Evolutionary conservation across 30 jellyfish, hydroid and myxozoan species (phyloP), one percentile per base, ranked within the genome.

Genomic region (Aurelia coerulea): DNA sequence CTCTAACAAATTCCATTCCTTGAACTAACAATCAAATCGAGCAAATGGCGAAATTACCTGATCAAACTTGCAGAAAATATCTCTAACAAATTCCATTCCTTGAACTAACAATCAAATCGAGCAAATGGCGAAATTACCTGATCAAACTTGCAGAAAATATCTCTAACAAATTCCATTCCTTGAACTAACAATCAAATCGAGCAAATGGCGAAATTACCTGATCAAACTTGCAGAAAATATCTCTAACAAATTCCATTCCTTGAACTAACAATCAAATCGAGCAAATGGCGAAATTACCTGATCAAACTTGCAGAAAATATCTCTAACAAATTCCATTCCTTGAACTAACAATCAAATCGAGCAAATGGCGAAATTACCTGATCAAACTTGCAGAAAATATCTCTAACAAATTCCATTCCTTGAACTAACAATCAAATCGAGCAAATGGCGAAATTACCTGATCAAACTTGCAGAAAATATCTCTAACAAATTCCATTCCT

Each of bases 1-100:
- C 99, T 76, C 89, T 80, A 51, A 95, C 83, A 70, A 95, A 95
- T 64, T 95, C 99, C n/a, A n/a, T n/a, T n/a, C n/a, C n/a, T n/a
- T n/a, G n/a, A n/a, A n/a, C n/a, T 9, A 46, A 46, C 6, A 46
- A 46, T 4, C 2, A 9, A 46, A 46, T 9, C 1, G 8, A 46
- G 8, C 1, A 7, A 46, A 46, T 18, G 17, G 65, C 9, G n/a
- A 10, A 49, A 92, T 10, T 62, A 95, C 99, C 92, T 66, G 89
- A 60, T 95, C 99, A 85, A 80, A 90, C 68, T 90, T 90, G 32
- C 86, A 76, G 80, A 95, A 95, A 15, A 95, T 39, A 67, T 95
- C 99, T 76, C 89, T 80, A 51, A 95, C 83, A 70, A 95, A 95
- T 64, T 95, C 99, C n/a, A n/a, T n/a, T n/a, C n/a, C n/a, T n/a